These are phyloP conservation scores for Hololepta plana DNA, from an alignment of 2,888 invertebrate genomes.

Conservation along the genomic window DNA sequence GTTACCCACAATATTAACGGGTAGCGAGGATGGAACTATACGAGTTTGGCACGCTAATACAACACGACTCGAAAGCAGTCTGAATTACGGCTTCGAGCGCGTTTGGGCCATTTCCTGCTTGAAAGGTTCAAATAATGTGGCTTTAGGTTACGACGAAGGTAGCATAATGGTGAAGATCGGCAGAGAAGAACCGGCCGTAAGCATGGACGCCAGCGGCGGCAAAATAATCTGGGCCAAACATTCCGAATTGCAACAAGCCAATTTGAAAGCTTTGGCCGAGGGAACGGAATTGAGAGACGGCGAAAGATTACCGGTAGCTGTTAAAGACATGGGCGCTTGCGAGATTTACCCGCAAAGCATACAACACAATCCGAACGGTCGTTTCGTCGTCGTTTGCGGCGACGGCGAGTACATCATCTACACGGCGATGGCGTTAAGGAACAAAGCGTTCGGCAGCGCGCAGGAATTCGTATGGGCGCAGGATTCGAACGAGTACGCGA, in stretches of 20 bases:
- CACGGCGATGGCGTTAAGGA: constrained; percentile 96
- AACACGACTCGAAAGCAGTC: constrained; percentile 85
- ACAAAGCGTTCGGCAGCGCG: constrained; percentile 96
- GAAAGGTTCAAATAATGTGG: constrained; percentile 91
- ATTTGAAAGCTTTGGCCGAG: constrained; percentile 70
- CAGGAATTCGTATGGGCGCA: constrained; percentile 98
- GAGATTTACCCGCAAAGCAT: constrained; percentile 99
- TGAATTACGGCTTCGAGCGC: constrained; percentile 95
- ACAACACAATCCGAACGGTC: constrained; percentile 95
- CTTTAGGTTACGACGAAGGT: constrained; percentile 96
- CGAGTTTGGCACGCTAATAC: constrained; percentile 98
- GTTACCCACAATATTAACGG: constrained; percentile 88
- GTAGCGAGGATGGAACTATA: constrained; percentile 95
- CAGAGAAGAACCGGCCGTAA: constrained; percentile 95
- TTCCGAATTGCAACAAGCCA: constrained; percentile 94
- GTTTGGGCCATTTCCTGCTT: constrained; percentile 93
- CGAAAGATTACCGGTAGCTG: constrained; percentile 78
- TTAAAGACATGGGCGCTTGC: constrained; percentile 98
- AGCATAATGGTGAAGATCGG: constrained; percentile 92
- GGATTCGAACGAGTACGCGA: constrained; percentile 83
- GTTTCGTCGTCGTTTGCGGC: constrained; percentile 89
- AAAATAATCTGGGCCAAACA: constrained; percentile 99
- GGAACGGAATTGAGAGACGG: constrained; percentile 69
- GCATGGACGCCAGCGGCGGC: constrained; percentile 96
- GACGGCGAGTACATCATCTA: constrained; percentile 99